Base-by-base conservation (phyloP, 2,888 invertebrate species). In the Leptinotarsa juncta region DNA sequence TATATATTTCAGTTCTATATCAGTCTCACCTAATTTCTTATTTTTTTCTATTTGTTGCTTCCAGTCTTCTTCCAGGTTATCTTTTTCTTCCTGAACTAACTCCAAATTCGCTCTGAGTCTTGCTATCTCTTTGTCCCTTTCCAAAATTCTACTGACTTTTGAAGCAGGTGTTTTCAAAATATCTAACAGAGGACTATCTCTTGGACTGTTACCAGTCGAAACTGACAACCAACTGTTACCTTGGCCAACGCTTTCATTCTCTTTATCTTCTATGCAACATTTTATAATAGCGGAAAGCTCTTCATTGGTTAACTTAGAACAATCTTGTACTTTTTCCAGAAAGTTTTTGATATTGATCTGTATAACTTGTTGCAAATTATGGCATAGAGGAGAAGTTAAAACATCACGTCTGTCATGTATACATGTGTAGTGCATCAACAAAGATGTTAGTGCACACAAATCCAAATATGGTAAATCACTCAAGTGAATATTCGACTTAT, bases 71-170 rank as follows among this genome's bases (percentile, higher is more conserved):
- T 91, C 90, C 20, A 93, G 82, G 81, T 91, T 92, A 73, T 89
- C 89, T 70, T 92, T 91, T 81, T 93, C 93, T 82, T 91, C 92
- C 55, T 90, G 88, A 84, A 92, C 91, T 0, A 91, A 89, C 78
- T 93, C 92, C 7, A 93, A 84, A 26, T 91, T 91, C 0, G 90
- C 89, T 78, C 89, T 89, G 60, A 93, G 82, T 4, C 89, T 87
- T 20, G 90, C 87, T 15, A 93, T 89, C 81, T 89, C 88, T 4
- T 85, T 84, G 76, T 87, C 85, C 76, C 83, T 85, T 72, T 86
- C 86, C 48, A 86, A 84, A 1, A 82, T 73, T 48, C 80, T 80
- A 51, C 73, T 77, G n/a, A 68, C 67, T 79, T 83, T 84, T 14
- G 80, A 74, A 10, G 80, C 75, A 10, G 87, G 86, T 4, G 86